Conservation (phyloP, 2,113 vertebrate genomes). For the Podocnemis expansa region DNA sequence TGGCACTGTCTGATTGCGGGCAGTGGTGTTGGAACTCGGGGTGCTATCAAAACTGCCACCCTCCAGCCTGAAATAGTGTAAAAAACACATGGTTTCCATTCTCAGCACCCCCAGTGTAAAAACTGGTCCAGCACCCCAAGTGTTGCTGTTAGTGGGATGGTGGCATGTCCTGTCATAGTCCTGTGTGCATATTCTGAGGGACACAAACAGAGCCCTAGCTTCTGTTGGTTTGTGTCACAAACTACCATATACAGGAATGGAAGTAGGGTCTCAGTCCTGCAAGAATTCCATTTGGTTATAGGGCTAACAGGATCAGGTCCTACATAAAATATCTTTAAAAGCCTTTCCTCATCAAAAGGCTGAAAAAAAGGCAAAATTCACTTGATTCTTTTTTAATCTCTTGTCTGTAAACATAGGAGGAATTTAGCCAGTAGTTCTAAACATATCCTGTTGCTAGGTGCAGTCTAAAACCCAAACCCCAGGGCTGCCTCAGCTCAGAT, state of each 20-base stretch:
- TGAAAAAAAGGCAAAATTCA: neutral
- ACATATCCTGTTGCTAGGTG: slow-evolving; percentile 5
- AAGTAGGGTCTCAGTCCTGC: neutral
- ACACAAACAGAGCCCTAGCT: neutral
- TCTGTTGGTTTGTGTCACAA: neutral
- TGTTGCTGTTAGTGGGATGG: neutral
- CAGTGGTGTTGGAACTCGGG: too few species aligned
- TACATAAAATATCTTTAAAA: neutral
- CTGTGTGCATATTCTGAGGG: neutral
- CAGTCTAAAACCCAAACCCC: slow-evolving; percentile 7
- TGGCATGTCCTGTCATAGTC: neutral
- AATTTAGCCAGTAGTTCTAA: neutral
- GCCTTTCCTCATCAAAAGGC: neutral
- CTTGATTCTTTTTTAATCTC: neutral
- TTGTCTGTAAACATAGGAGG: neutral
- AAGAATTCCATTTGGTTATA: neutral
- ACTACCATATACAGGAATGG: neutral
- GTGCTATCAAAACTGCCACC: too few species aligned
- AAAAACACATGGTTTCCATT: too few species aligned
- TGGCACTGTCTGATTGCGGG: neutral
- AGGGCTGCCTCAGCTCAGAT: slow-evolving; percentile 26
- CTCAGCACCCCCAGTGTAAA: too few species aligned
- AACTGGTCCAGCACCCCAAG: neutral
- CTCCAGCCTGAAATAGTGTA: too few species aligned
- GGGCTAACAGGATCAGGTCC: neutral